These are phyloP conservation scores for Notospermus geniculatus DNA, from an alignment of 1,140 invertebrate species.

Conservation along the genomic window DNA sequence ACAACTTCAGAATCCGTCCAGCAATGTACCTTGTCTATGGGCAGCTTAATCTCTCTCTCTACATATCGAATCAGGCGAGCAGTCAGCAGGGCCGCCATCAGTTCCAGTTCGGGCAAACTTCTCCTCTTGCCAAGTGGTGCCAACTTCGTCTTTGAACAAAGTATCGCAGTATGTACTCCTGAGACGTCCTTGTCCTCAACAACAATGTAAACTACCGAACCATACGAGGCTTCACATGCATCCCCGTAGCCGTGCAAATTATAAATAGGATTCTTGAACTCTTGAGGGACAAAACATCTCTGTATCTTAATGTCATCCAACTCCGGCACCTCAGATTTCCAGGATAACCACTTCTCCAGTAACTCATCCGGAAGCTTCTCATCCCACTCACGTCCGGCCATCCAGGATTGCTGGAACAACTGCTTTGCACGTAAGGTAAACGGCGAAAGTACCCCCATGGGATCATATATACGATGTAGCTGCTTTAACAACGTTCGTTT, in stretches of 20 bases:
- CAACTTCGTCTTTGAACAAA: neutral
- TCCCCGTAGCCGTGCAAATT: conserved; percentile 4
- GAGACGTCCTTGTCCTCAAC: neutral
- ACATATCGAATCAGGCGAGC: neutral
- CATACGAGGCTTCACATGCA: conserved; percentile 1
- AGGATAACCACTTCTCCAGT: neutral
- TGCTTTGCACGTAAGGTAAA: neutral
- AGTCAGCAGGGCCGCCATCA: neutral
- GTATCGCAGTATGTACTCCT: neutral
- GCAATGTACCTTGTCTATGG: neutral
- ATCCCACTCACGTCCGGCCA: neutral
- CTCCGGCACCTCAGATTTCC: neutral
- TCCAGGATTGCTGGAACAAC: conserved; percentile 1
- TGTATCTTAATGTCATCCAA: neutral
- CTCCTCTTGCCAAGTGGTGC: neutral
- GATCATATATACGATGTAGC: conserved; percentile 5
- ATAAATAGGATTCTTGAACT: neutral
- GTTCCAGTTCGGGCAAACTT: neutral
- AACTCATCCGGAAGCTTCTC: neutral
- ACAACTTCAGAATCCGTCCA: conserved; percentile 6
- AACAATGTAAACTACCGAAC: neutral
- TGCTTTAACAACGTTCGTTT: neutral
- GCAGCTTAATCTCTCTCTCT: neutral
- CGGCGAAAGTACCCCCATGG: conserved; percentile 3
- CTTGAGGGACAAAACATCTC: neutral